Evolutionary conservation across 2,888 invertebrate genomes (phyloP), one percentile per base, ranked within the genome.

Genomic region (Drosophila mettleri): DNA sequence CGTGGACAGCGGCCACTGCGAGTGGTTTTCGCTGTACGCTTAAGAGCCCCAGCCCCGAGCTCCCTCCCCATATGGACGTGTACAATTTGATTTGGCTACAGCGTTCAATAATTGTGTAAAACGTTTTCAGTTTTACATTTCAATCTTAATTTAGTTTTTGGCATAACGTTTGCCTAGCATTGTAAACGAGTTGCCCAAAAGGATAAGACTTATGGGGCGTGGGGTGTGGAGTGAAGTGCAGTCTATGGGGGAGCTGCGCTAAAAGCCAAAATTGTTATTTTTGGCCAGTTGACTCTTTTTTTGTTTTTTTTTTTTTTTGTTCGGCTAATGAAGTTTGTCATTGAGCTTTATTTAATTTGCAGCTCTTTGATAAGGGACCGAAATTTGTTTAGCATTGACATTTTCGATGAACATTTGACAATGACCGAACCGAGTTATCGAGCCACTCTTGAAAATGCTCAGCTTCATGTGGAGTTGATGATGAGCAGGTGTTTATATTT

Each of bases 61-160:
- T 22, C 41, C 18, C 9, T 8, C 41, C 6, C n/a, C 12, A 3
- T 9, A 2, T 38, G 16, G 1, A 8, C 10, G 10, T 8, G 31
- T 22, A 45, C 45, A 43, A 55, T 72, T 66, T 70, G 74, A 68
- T 70, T 74, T 54, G 61, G 59, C 58, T 43, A 64, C 61, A 67
- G 43, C 74, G 72, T 80, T 80, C 86, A 78, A 82, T 89, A 88
- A 89, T 90, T 89, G 89, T 89, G 85, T 90, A 90, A 90, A 90
- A 89, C 89, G 91, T 87, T 91, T 90, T 90, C 90, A 91, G 89
- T 90, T 90, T 90, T 88, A 91, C 89, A 89, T 91, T 90, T 90
- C 90, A 90, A 90, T 90, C 91, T 90, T 91, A 90, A 90, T 90
- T 91, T 91, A 90, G 90, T 90, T 91, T 85, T 82, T 83, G 74